Evolutionary conservation across 2,888 invertebrate species (phyloP), one percentile per base, ranked within the genome.

Genomic region (Dolomedes plantarius): DNA sequence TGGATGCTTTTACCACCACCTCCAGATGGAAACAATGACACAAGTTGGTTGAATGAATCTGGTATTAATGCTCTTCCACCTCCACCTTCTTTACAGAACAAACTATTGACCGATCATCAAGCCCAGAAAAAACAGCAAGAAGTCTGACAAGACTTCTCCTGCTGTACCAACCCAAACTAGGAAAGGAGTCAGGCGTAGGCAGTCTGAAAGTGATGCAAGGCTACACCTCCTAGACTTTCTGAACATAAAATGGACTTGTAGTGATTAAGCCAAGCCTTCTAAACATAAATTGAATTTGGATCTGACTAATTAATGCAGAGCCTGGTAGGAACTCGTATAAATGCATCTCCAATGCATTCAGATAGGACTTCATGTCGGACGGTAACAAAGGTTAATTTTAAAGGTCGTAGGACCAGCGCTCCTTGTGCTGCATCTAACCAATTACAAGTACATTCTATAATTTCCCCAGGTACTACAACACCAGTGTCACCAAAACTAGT

Each of bases 1-100:
- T 89, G 23, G 89, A 89, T 36, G 56, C 79, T 23, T n/a, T 69
- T 89, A 29, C 91, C 90, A 1, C 91, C 91, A 1, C 86, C 87
- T 6, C 71, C 82, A 9, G 83, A 74, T 36, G 46, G 19, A 6
- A 46, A 71, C 3, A 76, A 79, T 13, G 86, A 88, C 29, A 16
- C 50, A 13, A 80, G 76, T 29, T 88, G 88, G 88, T 39, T 88
- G 39, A 89, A 88, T 82, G 89, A 88, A 31, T 80, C 89, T 19
- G 85, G 88, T 50, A 64, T 89, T 32, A 78, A 87, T 64, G 86
- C 89, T 46, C 74, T 88, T 28, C 89, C 89, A 0, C 89, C 89
- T 23, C 88, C 89, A 3, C 88, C 89, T 2, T 76, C 80, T 56
- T 76, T 77, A 29, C 75, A 75, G 56, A 69, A 74, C 32, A 31